phyloP scores from a whole-genome alignment of 2,113 vertebrate genomes.

The Plestiodon gilberti region DNA sequence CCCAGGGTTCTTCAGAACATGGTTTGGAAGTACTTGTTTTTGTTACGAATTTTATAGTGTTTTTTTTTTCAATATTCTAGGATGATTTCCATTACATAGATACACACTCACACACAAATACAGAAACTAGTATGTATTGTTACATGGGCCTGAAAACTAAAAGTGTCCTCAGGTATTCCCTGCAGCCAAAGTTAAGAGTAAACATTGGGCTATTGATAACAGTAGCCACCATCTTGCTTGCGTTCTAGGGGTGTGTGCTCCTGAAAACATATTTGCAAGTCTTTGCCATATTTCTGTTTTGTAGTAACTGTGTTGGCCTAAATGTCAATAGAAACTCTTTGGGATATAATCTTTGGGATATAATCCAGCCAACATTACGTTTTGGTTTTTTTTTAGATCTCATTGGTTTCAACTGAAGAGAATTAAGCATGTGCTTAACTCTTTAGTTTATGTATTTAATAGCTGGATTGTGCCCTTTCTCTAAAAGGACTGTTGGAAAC shows the following conservation, averaged over 20 bases:
- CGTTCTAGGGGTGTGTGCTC: not conserved
- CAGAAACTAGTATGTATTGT: not conserved
- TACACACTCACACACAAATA: not conserved
- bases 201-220: not conserved
- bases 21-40: not conserved
- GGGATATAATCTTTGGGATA: not conserved
- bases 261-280: not conserved
- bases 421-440: not conserved
- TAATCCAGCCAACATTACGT: not conserved
- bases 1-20: not conserved
- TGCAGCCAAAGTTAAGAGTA: not conserved
- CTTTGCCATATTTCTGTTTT: not conserved
- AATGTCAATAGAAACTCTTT: not conserved
- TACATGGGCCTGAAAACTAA: not conserved
- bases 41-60: not conserved
- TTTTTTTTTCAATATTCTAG: not conserved
- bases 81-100: not conserved
- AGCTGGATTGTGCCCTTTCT: not conserved
- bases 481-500: not conserved
- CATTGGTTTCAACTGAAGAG: not conserved
- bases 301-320: not conserved
- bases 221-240: not conserved
- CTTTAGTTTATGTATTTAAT: not conserved
- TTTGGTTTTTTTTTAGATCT: not conserved
- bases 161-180: constrained; percentile 2